Conservation (phyloP, 2,888 invertebrate genomes). For the Drosophila robusta region DNA sequence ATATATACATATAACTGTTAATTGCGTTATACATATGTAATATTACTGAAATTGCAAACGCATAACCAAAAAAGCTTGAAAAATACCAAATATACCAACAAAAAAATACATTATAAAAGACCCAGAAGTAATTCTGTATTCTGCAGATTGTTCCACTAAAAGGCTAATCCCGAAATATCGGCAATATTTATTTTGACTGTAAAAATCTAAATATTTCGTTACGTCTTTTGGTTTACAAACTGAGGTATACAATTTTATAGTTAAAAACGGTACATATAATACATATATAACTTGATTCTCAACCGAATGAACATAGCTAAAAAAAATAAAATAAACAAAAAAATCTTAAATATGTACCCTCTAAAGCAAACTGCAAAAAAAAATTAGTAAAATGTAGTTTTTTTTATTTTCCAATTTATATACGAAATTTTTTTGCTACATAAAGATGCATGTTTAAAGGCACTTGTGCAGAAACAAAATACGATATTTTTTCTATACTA, state of each 20-base stretch:
- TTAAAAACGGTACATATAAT: slow-evolving; percentile 28
- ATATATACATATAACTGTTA: slow-evolving; percentile 36
- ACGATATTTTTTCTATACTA: slow-evolving; percentile 77
- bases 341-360: slow-evolving; percentile 48
- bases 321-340: slow-evolving; percentile 13
- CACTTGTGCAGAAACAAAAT: slow-evolving; percentile 57
- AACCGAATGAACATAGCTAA: slow-evolving; percentile 32
- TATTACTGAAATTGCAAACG: slow-evolving; percentile 52
- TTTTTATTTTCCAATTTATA: slow-evolving; percentile 67
- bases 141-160: slow-evolving; percentile 17
- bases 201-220: slow-evolving; percentile 14
- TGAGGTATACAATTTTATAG: slow-evolving; percentile 8
- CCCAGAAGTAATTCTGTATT: slow-evolving; percentile 24
- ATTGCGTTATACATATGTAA: slow-evolving; percentile 47
- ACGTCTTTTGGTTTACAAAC: background rate
- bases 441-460: slow-evolving; percentile 65
- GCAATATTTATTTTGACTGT: slow-evolving; percentile 33
- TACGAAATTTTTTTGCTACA: slow-evolving; percentile 49
- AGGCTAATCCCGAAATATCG: slow-evolving; percentile 24
- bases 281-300: slow-evolving; percentile 41
- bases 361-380: slow-evolving; percentile 12
- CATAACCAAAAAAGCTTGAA: slow-evolving; percentile 69
- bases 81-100: slow-evolving; percentile 39
- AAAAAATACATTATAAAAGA: slow-evolving; percentile 26
- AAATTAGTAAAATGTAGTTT: slow-evolving; percentile 22